A percentile compares a stretch with the other conserved stretches of the same genome.
These are phyloP conservation scores for Bothrops jararaca DNA, from an alignment of 2,113 vertebrate species.

Conservation along the genomic window DNA sequence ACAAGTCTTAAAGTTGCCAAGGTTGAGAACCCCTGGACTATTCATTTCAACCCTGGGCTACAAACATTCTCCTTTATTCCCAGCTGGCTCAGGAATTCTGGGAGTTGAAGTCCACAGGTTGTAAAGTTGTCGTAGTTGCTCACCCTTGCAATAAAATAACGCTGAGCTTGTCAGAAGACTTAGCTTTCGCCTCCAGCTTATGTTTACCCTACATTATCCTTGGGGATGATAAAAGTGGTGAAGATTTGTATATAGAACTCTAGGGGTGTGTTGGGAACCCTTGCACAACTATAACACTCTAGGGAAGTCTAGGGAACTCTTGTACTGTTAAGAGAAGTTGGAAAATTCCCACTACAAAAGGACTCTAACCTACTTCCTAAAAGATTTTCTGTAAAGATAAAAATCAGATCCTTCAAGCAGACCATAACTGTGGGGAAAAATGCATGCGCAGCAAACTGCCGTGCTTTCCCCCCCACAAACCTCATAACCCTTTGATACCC, in stretches of 20 bases:
- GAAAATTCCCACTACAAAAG: neutral
- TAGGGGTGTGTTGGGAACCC: neutral
- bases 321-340: neutral
- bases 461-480: too few relatives aligned
- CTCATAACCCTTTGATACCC: too few relatives aligned
- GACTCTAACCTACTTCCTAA: neutral
- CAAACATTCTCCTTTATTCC: too few relatives aligned
- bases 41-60: too few relatives aligned
- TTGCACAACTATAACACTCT: neutral
- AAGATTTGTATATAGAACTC: neutral
- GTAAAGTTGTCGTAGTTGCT: too few relatives aligned
- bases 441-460: too few relatives aligned
- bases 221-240: neutral
- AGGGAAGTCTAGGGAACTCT: neutral
- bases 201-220: neutral
- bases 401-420: neutral
- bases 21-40: too few relatives aligned
- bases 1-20: too few relatives aligned
- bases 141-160: neutral
- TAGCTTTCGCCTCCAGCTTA: neutral
- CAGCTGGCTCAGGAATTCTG: too few relatives aligned
- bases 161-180: neutral
- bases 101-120: too few relatives aligned
- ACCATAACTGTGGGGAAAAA: too few relatives aligned
- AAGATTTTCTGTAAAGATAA: neutral